Conservation (phyloP, 2,888 invertebrate genomes). For the Phengaris alcon region DNA sequence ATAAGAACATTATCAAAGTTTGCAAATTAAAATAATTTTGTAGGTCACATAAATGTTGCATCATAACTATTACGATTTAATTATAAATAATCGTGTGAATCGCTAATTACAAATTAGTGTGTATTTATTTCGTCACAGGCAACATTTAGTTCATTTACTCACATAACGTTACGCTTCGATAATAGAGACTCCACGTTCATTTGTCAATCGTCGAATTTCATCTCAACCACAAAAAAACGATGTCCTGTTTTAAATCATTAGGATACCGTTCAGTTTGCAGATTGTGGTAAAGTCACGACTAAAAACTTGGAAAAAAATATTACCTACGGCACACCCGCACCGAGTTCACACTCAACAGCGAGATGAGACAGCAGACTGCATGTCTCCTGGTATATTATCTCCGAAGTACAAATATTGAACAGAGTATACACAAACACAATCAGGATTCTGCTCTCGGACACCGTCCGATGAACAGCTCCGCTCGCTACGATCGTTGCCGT, state of each 20-base stretch:
- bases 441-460: no score
- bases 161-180: neutral
- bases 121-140: no score
- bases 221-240: neutral
- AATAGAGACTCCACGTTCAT: neutral
- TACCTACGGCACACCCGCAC: neutral
- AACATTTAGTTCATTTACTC: no score
- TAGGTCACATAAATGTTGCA: no score
- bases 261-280: slow-evolving; percentile 4
- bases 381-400: neutral
- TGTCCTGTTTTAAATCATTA: slow-evolving; percentile 12
- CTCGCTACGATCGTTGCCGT: no score
- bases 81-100: no score
- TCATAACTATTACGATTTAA: no score
- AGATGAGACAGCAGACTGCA: slow-evolving; percentile 2
- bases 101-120: no score
- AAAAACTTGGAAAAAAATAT: neutral
- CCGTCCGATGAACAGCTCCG: no score
- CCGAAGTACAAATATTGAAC: neutral
- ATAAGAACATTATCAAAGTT: no score
- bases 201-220: neutral
- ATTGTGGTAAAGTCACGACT: neutral
- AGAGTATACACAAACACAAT: neutral
- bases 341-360: neutral
- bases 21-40: no score